These are phyloP conservation scores for Thunnus thynnus DNA, from an alignment of 2,113 vertebrate genomes.

Conservation along the genomic window DNA sequence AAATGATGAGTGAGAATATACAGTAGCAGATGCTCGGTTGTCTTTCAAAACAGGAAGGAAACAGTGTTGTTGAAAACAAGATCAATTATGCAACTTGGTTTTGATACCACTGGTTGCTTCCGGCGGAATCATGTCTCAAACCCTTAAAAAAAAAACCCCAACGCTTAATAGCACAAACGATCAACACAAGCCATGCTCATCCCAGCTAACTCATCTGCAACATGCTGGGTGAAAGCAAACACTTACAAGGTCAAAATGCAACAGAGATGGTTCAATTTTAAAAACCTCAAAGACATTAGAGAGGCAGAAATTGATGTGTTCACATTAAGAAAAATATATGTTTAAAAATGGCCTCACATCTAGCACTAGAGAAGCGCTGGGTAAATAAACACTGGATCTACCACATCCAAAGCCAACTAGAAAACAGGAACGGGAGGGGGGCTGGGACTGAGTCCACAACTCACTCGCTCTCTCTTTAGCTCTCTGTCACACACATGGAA, in stretches of 20 bases:
- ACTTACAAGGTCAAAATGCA: slow-evolving; percentile 5
- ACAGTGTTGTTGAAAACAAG: not conserved
- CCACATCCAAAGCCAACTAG: slow-evolving; percentile 51
- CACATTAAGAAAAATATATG: slow-evolving; percentile 36
- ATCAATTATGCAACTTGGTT: not conserved
- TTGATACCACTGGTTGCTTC: not conserved
- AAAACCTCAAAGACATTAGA: not conserved
- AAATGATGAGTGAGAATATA: not conserved
- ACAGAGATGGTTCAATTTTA: not conserved
- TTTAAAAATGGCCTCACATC: slow-evolving; percentile 44
- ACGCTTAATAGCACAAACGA: not conserved
- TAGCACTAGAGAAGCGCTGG: slow-evolving; percentile 36
- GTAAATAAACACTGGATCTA: slow-evolving; percentile 37
- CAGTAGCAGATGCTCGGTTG: not conserved
- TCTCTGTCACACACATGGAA: slow-evolving; percentile 21
- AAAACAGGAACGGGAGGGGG: slow-evolving; percentile 32
- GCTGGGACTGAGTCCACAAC: slow-evolving; percentile 10
- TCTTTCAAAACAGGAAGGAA: not conserved
- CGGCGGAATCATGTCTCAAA: not conserved
- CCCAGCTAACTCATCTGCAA: not conserved
- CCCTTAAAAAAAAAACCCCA: not conserved
- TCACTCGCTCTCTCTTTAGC: slow-evolving; percentile 6
- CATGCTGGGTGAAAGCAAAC: not conserved
- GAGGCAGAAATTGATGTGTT: slow-evolving; percentile 2
- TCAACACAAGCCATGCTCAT: too few species aligned